Conservation (phyloP, 2,113 vertebrate genomes). For the Melospiza melodia region DNA sequence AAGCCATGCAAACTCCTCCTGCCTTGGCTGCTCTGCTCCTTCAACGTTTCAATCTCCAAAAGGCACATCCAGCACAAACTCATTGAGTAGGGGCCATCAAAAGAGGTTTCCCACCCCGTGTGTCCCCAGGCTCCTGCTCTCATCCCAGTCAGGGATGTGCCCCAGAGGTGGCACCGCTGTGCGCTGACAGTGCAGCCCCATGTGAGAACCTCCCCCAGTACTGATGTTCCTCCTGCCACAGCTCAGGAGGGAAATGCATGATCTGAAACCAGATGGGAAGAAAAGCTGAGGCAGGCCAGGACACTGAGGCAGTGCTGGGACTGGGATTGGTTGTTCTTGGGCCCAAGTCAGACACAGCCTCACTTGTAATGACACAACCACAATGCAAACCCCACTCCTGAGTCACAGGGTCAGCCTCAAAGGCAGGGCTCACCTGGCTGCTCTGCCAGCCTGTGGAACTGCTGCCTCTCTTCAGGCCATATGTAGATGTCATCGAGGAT, state of each 20-base stretch:
- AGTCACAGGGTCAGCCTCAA: neutral
- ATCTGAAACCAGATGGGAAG: neutral
- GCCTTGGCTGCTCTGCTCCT: neutral
- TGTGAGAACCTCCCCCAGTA: neutral
- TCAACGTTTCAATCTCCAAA: neutral
- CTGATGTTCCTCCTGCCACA: neutral
- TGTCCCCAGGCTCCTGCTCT: neutral
- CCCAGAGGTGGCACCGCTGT: neutral
- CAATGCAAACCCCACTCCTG: fast-evolving
- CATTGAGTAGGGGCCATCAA: neutral
- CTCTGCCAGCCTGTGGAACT: constrained; percentile 70
- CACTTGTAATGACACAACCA: fast-evolving
- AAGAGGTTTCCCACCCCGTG: neutral
- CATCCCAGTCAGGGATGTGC: neutral
- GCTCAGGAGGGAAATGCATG: fast-evolving
- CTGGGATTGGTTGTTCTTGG: neutral
- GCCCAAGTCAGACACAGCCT: neutral
- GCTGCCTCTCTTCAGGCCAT: constrained; percentile 68
- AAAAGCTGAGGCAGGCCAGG: neutral
- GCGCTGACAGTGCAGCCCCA: neutral
- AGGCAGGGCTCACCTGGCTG: constrained; percentile 69
- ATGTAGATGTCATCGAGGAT: constrained; percentile 77
- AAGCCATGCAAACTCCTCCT: neutral
- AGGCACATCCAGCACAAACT: neutral
- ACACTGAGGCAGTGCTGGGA: neutral